phyloP scores from a whole-genome alignment of 2,888 invertebrate genomes.

The Antheraea yamamai region DNA sequence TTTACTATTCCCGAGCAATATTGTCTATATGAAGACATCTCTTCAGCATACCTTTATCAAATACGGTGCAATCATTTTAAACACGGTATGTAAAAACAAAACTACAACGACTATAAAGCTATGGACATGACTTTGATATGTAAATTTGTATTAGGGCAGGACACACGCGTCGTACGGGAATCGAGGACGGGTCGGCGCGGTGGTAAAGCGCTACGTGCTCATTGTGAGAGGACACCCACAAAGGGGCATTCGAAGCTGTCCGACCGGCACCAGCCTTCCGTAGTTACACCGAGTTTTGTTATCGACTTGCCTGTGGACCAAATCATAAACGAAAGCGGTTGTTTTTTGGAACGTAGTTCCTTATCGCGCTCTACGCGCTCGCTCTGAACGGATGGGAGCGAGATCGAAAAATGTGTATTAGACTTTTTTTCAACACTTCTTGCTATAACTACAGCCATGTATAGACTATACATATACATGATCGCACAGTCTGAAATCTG shows the following conservation, averaged over 20 bases:
- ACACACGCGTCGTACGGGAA: constrained; percentile 11
- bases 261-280: constrained; percentile 57
- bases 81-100: background rate
- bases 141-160: constrained; percentile 3
- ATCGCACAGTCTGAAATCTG: no score
- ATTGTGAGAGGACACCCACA: constrained; percentile 57
- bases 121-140: constrained; percentile 7
- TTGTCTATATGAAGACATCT: no score
- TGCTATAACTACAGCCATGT: no score
- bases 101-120: background rate
- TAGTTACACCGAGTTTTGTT: constrained; percentile 70
- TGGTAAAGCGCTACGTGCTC: constrained; percentile 14
- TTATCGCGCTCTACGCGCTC: no score
- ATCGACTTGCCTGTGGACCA: constrained; percentile 35
- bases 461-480: no score
- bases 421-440: no score
- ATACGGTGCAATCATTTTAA: no score
- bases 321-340: constrained; percentile 31
- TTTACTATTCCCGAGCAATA: no score
- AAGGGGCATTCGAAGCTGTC: constrained; percentile 53
- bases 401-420: no score
- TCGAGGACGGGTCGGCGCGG: background rate
- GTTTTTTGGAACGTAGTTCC: no score
- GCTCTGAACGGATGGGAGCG: no score
- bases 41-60: no score